Percentiles rank a stretch among this genome's conserved stretches.
These are phyloP conservation scores for Tetramorium bicarinatum DNA, from an alignment of 2,888 invertebrate genomes.

Conservation along the genomic window DNA sequence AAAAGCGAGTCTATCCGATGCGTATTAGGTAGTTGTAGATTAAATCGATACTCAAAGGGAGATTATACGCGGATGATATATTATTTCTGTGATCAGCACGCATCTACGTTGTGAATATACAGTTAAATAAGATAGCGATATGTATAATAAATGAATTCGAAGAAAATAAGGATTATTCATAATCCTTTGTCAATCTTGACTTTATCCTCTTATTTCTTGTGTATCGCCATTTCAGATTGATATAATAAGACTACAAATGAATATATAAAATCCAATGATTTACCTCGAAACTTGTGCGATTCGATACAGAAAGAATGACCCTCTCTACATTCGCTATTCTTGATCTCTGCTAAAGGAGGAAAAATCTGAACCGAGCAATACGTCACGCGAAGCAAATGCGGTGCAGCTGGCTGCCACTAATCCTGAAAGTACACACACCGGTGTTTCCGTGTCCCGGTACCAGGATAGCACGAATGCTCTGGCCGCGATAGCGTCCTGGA, in stretches of 20 bases:
- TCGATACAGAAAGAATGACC: not conserved
- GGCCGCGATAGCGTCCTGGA: constrained; percentile 58
- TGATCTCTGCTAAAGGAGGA: not conserved
- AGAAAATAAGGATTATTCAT: not conserved
- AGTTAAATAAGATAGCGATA: constrained; percentile 30
- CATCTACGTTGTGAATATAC: not conserved
- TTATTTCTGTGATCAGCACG: not conserved
- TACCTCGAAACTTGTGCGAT: not conserved
- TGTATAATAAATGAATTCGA: not conserved
- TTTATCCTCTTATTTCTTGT: not conserved
- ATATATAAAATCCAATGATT: not conserved
- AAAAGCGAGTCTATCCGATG: constrained; percentile 48
- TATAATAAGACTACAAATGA: not conserved
- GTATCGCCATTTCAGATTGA: not conserved
- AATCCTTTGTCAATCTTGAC: not conserved
- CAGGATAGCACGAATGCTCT: constrained; percentile 52
- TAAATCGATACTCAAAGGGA: constrained; percentile 35
- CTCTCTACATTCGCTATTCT: not conserved
- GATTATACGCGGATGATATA: constrained; percentile 3
- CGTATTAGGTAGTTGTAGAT: constrained; percentile 18
- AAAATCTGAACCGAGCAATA: constrained; percentile 24
- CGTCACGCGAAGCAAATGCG: constrained; percentile 43
- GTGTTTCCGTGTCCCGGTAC: constrained; percentile 51
- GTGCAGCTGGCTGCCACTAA: constrained; percentile 47
- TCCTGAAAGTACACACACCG: constrained; percentile 47